phyloP scores from a whole-genome alignment of 2,797 vertebrate species.

The Typhlichthys eigenmanni region DNA sequence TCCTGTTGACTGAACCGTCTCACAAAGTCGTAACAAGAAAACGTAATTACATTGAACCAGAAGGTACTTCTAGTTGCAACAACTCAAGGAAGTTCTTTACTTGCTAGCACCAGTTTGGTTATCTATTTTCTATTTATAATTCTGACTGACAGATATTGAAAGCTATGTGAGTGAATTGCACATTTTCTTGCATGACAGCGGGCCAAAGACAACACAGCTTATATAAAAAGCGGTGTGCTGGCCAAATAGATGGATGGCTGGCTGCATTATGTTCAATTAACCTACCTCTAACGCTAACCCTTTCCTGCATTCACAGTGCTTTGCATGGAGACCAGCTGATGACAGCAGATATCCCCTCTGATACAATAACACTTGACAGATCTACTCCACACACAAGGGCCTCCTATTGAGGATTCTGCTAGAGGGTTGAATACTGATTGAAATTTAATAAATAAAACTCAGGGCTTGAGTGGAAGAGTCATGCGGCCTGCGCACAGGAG shows the following conservation, averaged over 20 bases:
- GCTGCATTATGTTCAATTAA: too few species aligned
- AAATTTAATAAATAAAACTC: constrained; percentile 69
- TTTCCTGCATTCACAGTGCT: constrained; percentile 44
- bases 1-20: constrained; percentile 78
- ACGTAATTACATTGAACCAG: constrained; percentile 43
- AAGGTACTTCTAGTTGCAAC: constrained; percentile 33
- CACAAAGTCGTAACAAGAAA: constrained; percentile 37
- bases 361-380: constrained; percentile 70
- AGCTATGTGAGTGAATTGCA: too few species aligned
- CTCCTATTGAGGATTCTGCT: constrained; percentile 60
- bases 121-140: not conserved
- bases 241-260: too few species aligned
- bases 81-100: constrained; percentile 48
- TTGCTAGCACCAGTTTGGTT: constrained; percentile 37
- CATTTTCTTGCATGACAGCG: too few species aligned
- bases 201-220: too few species aligned
- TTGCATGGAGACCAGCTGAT: constrained; percentile 44
- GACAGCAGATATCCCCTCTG: constrained; percentile 57
- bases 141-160: too few species aligned
- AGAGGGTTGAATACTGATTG: constrained; percentile 66
- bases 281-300: too few species aligned
- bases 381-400: constrained; percentile 68
- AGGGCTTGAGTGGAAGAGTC: constrained; percentile 42
- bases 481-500: constrained; percentile 47
- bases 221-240: too few species aligned